Conservation (phyloP, 2,113 vertebrate species). For the Sinocyclocheilus rhinocerous region DNA sequence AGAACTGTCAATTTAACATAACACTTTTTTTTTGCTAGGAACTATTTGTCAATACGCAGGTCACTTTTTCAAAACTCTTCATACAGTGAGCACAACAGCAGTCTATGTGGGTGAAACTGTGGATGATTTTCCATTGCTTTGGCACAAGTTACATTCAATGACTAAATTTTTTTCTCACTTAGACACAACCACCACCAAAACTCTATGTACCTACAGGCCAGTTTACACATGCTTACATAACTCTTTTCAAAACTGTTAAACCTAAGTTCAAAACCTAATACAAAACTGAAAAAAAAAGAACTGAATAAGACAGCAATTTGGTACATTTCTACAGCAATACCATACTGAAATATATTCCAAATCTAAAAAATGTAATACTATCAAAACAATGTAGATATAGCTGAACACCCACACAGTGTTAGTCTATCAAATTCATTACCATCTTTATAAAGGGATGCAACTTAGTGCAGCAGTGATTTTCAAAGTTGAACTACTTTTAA, state of each 20-base stretch:
- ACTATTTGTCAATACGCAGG: not conserved
- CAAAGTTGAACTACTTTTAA: not conserved
- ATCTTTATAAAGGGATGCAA: not conserved
- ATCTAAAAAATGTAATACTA: no score
- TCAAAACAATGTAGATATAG: no score
- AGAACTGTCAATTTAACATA: no score
- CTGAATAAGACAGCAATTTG: not conserved
- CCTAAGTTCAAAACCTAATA: not conserved
- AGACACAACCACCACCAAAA: not conserved
- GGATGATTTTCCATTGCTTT: not conserved
- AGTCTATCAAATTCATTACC: not conserved
- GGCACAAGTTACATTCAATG: not conserved
- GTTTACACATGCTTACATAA: not conserved
- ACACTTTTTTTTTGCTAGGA: not conserved
- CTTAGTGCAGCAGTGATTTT: not conserved
- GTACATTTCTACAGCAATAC: not conserved
- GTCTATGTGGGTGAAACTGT: not conserved
- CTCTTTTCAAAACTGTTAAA: not conserved
- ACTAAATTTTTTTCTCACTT: not conserved
- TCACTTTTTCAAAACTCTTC: not conserved
- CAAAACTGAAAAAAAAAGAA: not conserved
- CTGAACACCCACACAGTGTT: no score
- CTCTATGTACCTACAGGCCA: not conserved
- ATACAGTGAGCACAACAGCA: not conserved
- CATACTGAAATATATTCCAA: no score